Conservation (phyloP, 2,888 invertebrate genomes). For the Anorthoa munda region DNA sequence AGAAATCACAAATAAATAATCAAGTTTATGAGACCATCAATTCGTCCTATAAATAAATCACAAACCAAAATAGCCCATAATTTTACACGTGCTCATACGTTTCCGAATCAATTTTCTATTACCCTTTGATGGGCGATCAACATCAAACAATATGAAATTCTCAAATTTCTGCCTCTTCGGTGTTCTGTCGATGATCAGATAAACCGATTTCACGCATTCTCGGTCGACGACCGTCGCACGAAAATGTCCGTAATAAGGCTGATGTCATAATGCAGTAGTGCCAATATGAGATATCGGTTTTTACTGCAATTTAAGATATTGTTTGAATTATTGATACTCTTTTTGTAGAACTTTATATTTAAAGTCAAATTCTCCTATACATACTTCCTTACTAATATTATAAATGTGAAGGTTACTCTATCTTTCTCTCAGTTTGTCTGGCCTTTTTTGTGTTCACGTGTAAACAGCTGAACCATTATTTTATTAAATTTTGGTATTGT, state of each 20-base stretch:
- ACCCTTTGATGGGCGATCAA: constrained; percentile 42
- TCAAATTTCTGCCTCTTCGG: constrained; percentile 41
- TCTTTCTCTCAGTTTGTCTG: too few relatives aligned
- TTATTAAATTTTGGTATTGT: too few relatives aligned
- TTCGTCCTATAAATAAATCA: background rate
- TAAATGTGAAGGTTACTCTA: too few relatives aligned
- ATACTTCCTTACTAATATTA: too few relatives aligned
- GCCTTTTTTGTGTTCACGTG: too few relatives aligned
- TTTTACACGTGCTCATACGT: constrained; percentile 14
- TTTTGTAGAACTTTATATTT: background rate
- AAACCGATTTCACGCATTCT: constrained; percentile 63
- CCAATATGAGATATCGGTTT: background rate
- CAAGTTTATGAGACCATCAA: background rate
- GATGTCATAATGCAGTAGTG: constrained; percentile 17
- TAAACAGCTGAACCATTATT: too few relatives aligned
- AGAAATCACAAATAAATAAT: background rate
- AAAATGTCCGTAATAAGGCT: constrained; percentile 40
- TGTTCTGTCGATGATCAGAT: constrained; percentile 47
- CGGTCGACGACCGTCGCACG: constrained; percentile 7
- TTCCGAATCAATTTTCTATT: constrained; percentile 47
- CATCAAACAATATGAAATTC: constrained; percentile 58
- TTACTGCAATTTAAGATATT: background rate
- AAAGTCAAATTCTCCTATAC: too few relatives aligned
- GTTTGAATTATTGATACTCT: too few relatives aligned
- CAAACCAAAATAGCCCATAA: constrained; percentile 1